phyloP scores from a whole-genome alignment of 2,797 vertebrate genomes.

The Acanthurus tractus region DNA sequence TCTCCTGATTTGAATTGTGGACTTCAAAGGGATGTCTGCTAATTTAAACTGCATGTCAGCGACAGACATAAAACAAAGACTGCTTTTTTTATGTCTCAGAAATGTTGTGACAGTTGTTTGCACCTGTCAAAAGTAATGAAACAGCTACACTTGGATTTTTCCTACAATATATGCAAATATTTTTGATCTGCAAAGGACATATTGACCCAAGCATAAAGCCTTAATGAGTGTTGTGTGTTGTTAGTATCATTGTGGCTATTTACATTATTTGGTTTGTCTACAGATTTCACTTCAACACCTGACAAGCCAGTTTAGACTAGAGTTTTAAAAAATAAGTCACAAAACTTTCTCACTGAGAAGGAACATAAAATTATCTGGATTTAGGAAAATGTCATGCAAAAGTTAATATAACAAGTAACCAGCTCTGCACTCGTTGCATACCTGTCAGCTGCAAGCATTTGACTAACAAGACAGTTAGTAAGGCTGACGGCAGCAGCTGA shows the following conservation, averaged over 20 bases:
- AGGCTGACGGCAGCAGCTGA: constrained; percentile 15
- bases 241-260: constrained; percentile 10
- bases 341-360: neutral
- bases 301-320: neutral
- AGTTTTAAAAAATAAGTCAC: neutral
- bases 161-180: constrained; percentile 25
- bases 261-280: constrained; percentile 1
- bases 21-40: constrained; percentile 56
- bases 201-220: constrained; percentile 10
- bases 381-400: neutral
- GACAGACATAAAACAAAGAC: constrained; percentile 43
- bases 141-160: constrained; percentile 10
- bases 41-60: constrained; percentile 48
- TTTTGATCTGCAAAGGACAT: constrained; percentile 27
- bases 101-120: constrained; percentile 39
- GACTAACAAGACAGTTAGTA: constrained; percentile 19
- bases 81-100: constrained; percentile 29
- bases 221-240: constrained; percentile 22
- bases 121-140: constrained; percentile 57
- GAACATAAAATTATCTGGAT: constrained; percentile 1
- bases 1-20: constrained; percentile 31
- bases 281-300: neutral
- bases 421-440: constrained; percentile 4
- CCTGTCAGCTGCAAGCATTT: neutral
- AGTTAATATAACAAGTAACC: constrained; percentile 5